Percentiles rank a stretch among this genome's conserved stretches.
Conservation (phyloP, 2,888 invertebrate species). For the Beris chalybata region DNA sequence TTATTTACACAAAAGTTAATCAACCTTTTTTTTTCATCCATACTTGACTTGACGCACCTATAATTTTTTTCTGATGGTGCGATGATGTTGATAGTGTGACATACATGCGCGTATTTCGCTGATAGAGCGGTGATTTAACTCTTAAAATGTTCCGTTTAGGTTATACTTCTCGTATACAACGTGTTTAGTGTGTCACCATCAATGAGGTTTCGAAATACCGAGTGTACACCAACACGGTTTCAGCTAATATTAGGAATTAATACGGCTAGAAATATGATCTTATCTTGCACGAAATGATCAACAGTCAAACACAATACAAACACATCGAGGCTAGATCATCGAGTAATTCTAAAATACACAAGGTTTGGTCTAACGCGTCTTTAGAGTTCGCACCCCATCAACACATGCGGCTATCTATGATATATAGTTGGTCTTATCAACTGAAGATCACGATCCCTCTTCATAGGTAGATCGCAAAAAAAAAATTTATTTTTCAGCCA, state of each 20-base stretch:
- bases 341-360: conserved; percentile 11
- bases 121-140: background rate
- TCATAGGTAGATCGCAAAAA: conserved; percentile 6
- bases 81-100: conserved; percentile 1
- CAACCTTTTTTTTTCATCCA: background rate
- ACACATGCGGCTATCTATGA: background rate
- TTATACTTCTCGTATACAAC: no score
- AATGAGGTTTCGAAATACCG: no score
- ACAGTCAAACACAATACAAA: conserved; percentile 2
- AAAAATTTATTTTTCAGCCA: background rate
- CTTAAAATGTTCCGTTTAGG: background rate
- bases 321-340: background rate
- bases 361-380: background rate
- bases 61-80: background rate
- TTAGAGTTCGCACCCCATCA: conserved; percentile 1
- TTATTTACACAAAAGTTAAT: no score
- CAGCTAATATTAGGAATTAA: background rate
- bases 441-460: conserved; percentile 12
- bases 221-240: no score
- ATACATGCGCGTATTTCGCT: background rate
- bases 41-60: conserved; percentile 3
- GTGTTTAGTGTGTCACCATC: no score
- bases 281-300: conserved; percentile 4
- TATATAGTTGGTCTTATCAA: conserved; percentile 7
- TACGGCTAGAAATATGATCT: background rate